phyloP scores from a whole-genome alignment of 2,113 vertebrate species.

The Scortum barcoo region DNA sequence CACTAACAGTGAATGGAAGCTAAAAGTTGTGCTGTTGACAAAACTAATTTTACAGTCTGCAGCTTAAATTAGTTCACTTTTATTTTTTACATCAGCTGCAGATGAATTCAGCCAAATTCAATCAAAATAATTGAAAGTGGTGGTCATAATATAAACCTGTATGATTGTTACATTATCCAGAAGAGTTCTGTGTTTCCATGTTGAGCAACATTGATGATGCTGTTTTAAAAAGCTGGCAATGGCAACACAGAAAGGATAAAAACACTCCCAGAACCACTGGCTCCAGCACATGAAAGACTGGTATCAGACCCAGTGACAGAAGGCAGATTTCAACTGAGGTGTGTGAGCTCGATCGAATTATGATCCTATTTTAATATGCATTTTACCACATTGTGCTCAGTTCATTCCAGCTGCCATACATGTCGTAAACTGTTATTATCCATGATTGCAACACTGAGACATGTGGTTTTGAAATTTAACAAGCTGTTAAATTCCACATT shows the following conservation, averaged over 20 bases:
- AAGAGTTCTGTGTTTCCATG: too few relatives aligned
- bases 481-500: constrained; percentile 21
- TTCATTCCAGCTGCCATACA: background rate
- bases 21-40: background rate
- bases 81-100: too few relatives aligned
- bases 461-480: constrained; percentile 25
- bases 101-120: too few relatives aligned
- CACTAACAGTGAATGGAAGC: background rate
- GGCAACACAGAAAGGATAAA: too few relatives aligned
- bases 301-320: background rate
- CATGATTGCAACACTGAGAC: constrained; percentile 5
- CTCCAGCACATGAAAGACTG: background rate
- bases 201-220: too few relatives aligned
- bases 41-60: background rate
- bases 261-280: too few relatives aligned
- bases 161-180: too few relatives aligned
- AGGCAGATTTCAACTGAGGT: constrained; percentile 1
- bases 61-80: too few relatives aligned
- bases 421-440: constrained; percentile 14
- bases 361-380: background rate
- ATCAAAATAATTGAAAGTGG: too few relatives aligned
- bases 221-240: too few relatives aligned
- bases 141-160: too few relatives aligned
- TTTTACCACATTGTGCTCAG: constrained; percentile 8
- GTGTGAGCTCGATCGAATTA: background rate